Evolutionary conservation across 53 echinoderm and acorn worm species (phyloP).

Genomic region (Apostichopus leukothele): DNA sequence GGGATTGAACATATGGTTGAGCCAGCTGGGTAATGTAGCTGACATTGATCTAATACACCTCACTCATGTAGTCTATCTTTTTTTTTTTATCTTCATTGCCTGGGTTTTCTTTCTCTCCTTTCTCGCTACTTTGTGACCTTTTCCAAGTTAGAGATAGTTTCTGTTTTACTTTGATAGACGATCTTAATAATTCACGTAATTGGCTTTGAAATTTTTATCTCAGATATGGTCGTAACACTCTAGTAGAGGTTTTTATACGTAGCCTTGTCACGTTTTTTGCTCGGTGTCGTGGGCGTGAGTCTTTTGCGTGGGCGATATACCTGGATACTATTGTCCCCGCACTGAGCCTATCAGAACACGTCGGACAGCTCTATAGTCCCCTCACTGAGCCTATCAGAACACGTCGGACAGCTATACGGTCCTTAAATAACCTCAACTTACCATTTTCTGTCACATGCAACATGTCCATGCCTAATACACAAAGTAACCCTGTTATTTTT

Average conservation of each 20-base stretch:
- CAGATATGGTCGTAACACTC: conserved; percentile 35
- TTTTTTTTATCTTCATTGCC: neutral
- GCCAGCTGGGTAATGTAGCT: too few species aligned
- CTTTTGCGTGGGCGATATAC: conserved; percentile 39
- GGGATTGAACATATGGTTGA: too few species aligned
- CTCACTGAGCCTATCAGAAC: conserved; percentile 1
- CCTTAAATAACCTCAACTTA: conserved; percentile 17
- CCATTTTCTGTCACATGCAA: conserved; percentile 21
- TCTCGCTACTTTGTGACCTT: neutral
- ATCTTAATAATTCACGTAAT: conserved; percentile 38
- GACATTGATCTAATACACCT: neutral
- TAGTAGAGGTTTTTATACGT: conserved; percentile 15
- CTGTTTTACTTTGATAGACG: neutral
- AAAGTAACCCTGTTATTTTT: conserved; percentile 14
- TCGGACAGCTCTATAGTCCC: neutral
- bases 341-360: neutral
- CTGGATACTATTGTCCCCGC: conserved; percentile 36
- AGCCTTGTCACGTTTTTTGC: conserved; percentile 18
- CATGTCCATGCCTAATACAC: conserved; percentile 27
- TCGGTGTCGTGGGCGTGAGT: conserved; percentile 33
- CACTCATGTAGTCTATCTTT: neutral
- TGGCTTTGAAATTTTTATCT: conserved; percentile 34
- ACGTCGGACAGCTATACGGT: neutral
- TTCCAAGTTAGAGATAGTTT: conserved; percentile 6
- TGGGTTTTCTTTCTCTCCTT: neutral